phyloP scores from a whole-genome alignment of 2,888 invertebrate genomes.

The Acleris literana region DNA sequence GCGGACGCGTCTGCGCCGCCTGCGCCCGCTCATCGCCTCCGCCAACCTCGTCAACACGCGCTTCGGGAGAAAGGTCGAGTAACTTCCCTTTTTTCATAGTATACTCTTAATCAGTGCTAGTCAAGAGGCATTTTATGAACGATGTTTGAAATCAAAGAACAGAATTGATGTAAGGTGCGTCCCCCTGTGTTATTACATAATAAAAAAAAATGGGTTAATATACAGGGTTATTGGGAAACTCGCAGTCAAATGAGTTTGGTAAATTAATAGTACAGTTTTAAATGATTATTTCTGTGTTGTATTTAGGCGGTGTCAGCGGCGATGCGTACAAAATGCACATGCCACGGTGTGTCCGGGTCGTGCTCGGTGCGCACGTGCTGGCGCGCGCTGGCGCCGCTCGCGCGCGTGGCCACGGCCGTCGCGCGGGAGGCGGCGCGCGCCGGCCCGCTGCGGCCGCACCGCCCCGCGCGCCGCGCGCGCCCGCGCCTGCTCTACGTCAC shows the following conservation, averaged over 20 bases:
- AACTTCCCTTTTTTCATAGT: not conserved
- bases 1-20: constrained; percentile 71
- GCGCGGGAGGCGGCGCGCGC: constrained; percentile 71
- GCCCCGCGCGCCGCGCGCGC: constrained; percentile 65
- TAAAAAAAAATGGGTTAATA: no score
- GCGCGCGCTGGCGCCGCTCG: constrained; percentile 87
- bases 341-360: constrained; percentile 93
- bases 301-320: constrained; percentile 85
- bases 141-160: no score
- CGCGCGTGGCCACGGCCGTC: constrained; percentile 83
- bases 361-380: constrained; percentile 93
- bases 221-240: no score
- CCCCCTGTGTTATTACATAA: no score
- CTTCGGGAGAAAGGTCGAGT: constrained; percentile 88
- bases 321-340: constrained; percentile 88
- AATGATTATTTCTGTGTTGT: constrained; percentile 16
- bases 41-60: constrained; percentile 91
- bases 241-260: no score
- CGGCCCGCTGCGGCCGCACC: constrained; percentile 66
- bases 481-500: constrained; percentile 89
- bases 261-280: no score
- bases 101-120: not conserved
- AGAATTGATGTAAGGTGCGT: no score
- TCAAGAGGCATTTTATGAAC: no score
- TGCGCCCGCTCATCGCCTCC: constrained; percentile 84